Conservation (phyloP, 2,888 invertebrate species). For the Meandrusa payeni region DNA sequence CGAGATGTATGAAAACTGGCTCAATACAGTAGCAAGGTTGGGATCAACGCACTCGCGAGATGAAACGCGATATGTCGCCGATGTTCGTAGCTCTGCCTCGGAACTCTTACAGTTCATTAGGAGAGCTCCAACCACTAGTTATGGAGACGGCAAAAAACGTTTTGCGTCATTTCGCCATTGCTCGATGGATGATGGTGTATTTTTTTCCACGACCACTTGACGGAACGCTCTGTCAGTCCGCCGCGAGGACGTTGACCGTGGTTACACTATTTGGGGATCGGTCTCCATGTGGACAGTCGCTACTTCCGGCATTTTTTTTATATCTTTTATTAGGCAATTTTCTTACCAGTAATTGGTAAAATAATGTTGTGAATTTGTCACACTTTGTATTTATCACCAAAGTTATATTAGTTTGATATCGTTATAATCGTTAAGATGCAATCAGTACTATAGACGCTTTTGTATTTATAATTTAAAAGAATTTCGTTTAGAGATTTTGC, state of each 20-base stretch:
- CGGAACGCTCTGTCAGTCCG: slow-evolving; percentile 61
- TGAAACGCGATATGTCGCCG: slow-evolving; percentile 58
- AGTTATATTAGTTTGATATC: too few species aligned
- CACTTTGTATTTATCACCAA: too few species aligned
- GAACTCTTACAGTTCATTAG: slow-evolving; percentile 46
- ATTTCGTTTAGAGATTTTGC: too few species aligned
- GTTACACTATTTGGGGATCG: slow-evolving; percentile 60
- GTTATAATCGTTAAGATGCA: too few species aligned
- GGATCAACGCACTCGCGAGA: slow-evolving; percentile 52
- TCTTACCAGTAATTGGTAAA: too few species aligned
- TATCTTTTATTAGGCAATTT: too few species aligned
- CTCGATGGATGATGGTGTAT: slow-evolving; percentile 49
- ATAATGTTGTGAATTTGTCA: too few species aligned
- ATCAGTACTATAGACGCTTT: too few species aligned
- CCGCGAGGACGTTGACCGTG: slow-evolving; percentile 69
- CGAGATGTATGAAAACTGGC: slow-evolving; percentile 36
- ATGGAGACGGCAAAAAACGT: slow-evolving; percentile 54
- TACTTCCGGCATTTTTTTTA: slow-evolving; percentile 23
- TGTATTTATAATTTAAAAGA: too few species aligned
- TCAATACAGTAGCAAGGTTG: slow-evolving; percentile 31
- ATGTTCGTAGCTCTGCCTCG: slow-evolving; percentile 34
- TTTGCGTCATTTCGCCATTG: slow-evolving; percentile 64
- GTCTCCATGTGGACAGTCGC: slow-evolving; percentile 38
- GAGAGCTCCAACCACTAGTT: slow-evolving; percentile 51
- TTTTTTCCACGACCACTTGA: slow-evolving; percentile 65